phyloP scores from a whole-genome alignment of 2,113 vertebrate species.

The Crypturellus undulatus region DNA sequence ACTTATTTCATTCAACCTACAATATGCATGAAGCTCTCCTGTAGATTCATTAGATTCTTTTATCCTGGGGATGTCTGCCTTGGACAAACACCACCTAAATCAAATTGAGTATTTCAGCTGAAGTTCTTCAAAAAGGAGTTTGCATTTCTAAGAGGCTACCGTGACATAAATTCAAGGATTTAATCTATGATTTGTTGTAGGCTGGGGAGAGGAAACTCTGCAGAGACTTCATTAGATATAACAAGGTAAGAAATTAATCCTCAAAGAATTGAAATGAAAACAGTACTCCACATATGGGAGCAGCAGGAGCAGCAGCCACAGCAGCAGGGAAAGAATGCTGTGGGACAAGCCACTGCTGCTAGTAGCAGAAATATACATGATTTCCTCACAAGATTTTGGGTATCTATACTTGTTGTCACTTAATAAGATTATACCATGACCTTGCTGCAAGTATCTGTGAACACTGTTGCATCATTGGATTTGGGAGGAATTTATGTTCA shows the following conservation, averaged over 20 bases:
- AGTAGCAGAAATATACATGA: neutral
- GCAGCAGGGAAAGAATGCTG: neutral
- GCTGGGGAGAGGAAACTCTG: neutral
- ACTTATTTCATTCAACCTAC: conserved; percentile 12
- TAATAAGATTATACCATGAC: neutral
- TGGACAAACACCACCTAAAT: neutral
- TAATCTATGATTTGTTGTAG: neutral
- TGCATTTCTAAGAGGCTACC: neutral
- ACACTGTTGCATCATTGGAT: neutral
- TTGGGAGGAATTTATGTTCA: neutral
- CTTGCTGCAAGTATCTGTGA: neutral
- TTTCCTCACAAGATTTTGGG: neutral
- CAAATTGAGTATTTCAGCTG: neutral
- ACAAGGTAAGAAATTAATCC: neutral
- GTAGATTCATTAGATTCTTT: neutral
- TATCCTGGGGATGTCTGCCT: neutral
- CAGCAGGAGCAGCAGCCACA: neutral
- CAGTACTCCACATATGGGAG: neutral
- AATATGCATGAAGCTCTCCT: conserved; percentile 30
- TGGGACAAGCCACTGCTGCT: neutral
- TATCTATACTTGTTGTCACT: neutral
- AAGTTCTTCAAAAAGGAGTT: neutral
- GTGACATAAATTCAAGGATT: neutral
- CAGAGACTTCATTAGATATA: neutral
- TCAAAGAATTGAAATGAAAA: neutral